Base-by-base conservation (phyloP, 2,113 vertebrate genomes). In the Jacana jacana region DNA sequence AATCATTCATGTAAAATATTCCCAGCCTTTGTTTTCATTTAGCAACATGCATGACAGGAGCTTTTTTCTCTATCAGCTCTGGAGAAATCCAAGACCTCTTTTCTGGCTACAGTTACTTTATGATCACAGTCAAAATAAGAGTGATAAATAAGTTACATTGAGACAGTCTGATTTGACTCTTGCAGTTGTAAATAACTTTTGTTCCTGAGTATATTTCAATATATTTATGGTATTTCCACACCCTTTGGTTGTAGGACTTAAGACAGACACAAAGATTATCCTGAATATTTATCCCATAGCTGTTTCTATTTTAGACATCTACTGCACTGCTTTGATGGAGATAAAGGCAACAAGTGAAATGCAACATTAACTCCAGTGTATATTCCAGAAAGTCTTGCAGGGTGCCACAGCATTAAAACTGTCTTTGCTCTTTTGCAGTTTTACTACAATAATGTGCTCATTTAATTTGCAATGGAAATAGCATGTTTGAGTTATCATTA, bases 391-490 rank as follows among this genome's bases (percentile, higher is more conserved):
- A 40, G 24, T n/a, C 64, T 88, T 64, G 14, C 71, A 82, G 61
- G 37, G n/a, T 28, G 88, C n/a, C 54, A 46, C 57, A 40, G 68
- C 71, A 89, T 65, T 91, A 65, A 81, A 92, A 77, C 46, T 76
- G 76, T 81, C 91, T 75, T 81, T 90, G 94, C 17, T 23, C 54
- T 95, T 91, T 78, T 80, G 40, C 30, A 92, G 87, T 93, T 92
- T 95, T 94, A 76, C 28, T 5, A 14, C 90, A 72, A 79, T 68
- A 89, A 95, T 40, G 80, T 90, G 86, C 80, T 49, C 80, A 63
- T 61, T 91, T 68, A 52, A 88, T 61, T 28, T 22, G 33, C 49
- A 83, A 79, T 97, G 89, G 88, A 95, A 97, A 97, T 78, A 88
- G 90, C 58, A 89, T 72, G n/a, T 69, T 91, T 17, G 7, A 92